Base-by-base conservation (phyloP, 2,888 invertebrate genomes). In the Monopis laevigella region DNA sequence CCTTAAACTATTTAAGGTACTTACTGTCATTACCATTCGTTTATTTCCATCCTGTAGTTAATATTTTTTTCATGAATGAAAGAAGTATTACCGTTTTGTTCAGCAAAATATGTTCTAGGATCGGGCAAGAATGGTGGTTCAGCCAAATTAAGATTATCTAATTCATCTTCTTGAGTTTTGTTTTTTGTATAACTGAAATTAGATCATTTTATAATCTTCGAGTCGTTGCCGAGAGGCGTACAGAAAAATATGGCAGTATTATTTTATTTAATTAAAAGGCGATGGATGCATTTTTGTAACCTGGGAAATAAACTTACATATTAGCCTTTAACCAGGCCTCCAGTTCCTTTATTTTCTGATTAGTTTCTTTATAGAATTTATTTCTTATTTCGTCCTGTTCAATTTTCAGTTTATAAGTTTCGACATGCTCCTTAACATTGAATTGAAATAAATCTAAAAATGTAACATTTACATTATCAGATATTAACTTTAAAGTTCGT, bases 361-460 rank as follows among this genome's bases (percentile, higher is more conserved):
- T 58, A 1, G 71, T 59, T 1, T 77, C 75, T 13, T 72, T 78
- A 45, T 73, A 67, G 44, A 83, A 78, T 5, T 68, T 62, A 0
- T 13, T 52, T 10, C 84, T 65, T 1, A 58, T 58, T 0, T 68
- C 71, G 1, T 71, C 69, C 38, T 84, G 82, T 1, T 75, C 71
- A 1, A 70, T 69, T 39, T 80, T 74, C 26, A 83, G 46, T 17
- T 57, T 61, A 12, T 58, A 52, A 1, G 66, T 65, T 0, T 62
- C 65, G 0, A 60, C 51, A 43, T 74, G 61, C 39, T 84, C 84
- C 14, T 62, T 66, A 2, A 65, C 65, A 44, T 74, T 82, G 51
- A 77, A 84, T 0, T 53, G 53, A 38, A 73, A 71, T 0, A 84
- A 54, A 54, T 84, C 84, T 85, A 59, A 32, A 32, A 13, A 13